Percentiles rank a stretch among this genome's conserved stretches.
Evolutionary conservation across 2,888 invertebrate species (phyloP).

Genomic region (Plemyria rubiginata): DNA sequence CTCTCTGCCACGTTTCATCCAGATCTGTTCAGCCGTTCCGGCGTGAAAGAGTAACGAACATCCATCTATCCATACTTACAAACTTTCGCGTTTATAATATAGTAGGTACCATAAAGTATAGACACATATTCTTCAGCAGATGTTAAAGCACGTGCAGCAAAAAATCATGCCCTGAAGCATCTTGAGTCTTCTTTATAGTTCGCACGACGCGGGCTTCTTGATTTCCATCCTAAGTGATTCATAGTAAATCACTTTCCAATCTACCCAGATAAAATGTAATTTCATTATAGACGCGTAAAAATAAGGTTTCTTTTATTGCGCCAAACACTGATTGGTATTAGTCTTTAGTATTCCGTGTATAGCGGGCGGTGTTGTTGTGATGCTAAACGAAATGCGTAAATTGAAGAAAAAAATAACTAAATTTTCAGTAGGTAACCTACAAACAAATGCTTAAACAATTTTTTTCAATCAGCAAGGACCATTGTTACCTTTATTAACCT

Average conservation of each 20-base stretch:
- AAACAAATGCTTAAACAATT: too few species aligned
- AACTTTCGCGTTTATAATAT: too few species aligned
- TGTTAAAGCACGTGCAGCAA: too few species aligned
- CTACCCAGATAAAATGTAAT: conserved; percentile 10
- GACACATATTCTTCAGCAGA: too few species aligned
- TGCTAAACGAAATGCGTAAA: conserved; percentile 13
- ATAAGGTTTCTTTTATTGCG: conserved; percentile 11
- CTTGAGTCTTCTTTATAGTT: neutral
- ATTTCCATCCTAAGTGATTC: neutral
- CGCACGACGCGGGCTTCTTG: neutral
- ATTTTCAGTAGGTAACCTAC: too few species aligned
- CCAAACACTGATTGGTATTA: conserved; percentile 15
- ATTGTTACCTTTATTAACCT: neutral
- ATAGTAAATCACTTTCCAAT: conserved; percentile 11
- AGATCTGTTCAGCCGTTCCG: too few species aligned
- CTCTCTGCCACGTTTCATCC: too few species aligned
- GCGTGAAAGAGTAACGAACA: too few species aligned
- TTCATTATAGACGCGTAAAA: conserved; percentile 2
- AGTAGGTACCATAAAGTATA: too few species aligned
- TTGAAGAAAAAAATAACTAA: neutral
- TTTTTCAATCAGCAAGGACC: too few species aligned
- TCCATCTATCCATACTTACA: too few species aligned
- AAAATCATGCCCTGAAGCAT: neutral
- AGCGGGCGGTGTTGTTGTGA: conserved; percentile 4
- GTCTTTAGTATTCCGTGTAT: conserved; percentile 7